Evolutionary conservation across 1,140 invertebrate species (phyloP).

Genomic region (Drosophila baimaii): DNA sequence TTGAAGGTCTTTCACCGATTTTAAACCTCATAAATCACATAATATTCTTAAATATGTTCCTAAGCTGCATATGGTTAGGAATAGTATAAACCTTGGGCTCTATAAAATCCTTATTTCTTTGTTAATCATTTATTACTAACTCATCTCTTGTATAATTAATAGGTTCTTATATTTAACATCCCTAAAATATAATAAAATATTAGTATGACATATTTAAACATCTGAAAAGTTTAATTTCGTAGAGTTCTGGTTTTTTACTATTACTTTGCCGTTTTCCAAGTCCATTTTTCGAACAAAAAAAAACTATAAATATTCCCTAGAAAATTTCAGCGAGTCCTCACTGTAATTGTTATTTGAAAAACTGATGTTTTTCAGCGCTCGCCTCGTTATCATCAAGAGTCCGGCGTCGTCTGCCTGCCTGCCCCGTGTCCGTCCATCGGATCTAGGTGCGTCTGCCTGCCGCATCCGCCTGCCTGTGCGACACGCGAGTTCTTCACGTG

Average conservation of each 20-base stretch:
- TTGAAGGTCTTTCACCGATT: background rate
- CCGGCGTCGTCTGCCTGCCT: conserved; percentile 43
- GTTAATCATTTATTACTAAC: no score
- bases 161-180: background rate
- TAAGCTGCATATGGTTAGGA: no score
- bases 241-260: background rate
- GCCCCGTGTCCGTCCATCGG: conserved; percentile 10
- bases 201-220: no score
- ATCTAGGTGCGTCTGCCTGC: conserved; percentile 45
- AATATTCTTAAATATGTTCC: background rate
- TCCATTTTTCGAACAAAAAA: background rate
- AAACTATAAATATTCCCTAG: no score
- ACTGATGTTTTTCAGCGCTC: conserved; percentile 47
- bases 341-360: conserved; percentile 56
- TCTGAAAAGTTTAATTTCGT: background rate
- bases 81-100: background rate
- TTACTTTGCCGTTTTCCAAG: background rate
- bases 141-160: no score
- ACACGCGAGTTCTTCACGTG: conserved; percentile 68
- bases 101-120: background rate
- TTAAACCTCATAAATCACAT: no score
- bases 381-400: conserved; percentile 55
- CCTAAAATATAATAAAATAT: no score
- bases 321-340: background rate
- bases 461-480: conserved; percentile 22